These are phyloP conservation scores for Coturnix japonica DNA, from an alignment of 2,113 vertebrate species.

Conservation along the genomic window DNA sequence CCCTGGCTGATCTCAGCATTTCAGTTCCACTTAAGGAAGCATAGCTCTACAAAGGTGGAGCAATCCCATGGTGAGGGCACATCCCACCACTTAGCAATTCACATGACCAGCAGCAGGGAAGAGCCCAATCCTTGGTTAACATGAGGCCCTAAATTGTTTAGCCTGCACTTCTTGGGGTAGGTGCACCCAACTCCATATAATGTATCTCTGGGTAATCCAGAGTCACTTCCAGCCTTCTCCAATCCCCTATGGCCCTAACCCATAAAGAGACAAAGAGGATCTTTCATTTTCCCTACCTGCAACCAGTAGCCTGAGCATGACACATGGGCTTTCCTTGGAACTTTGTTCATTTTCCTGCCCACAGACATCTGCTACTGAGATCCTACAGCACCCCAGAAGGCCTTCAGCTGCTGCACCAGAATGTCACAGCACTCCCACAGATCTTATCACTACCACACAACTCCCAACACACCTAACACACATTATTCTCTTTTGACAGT, in stretches of 20 bases:
- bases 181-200: background rate
- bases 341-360: background rate
- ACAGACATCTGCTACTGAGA: background rate
- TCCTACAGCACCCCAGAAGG: background rate
- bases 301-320: background rate
- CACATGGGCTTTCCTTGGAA: background rate
- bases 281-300: background rate
- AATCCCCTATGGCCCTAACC: background rate
- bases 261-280: background rate
- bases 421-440: background rate
- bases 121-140: background rate
- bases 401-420: background rate
- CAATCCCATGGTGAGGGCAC: background rate
- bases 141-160: background rate
- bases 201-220: background rate
- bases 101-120: background rate
- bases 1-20: background rate
- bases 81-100: background rate
- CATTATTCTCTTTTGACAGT: background rate
- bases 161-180: background rate
- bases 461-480: background rate
- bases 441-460: background rate
- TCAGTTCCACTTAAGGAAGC: background rate
- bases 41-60: background rate
- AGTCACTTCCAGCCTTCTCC: background rate